Base-by-base conservation (phyloP, 2,888 invertebrate genomes). In the Synanthedon myopaeformis region DNA sequence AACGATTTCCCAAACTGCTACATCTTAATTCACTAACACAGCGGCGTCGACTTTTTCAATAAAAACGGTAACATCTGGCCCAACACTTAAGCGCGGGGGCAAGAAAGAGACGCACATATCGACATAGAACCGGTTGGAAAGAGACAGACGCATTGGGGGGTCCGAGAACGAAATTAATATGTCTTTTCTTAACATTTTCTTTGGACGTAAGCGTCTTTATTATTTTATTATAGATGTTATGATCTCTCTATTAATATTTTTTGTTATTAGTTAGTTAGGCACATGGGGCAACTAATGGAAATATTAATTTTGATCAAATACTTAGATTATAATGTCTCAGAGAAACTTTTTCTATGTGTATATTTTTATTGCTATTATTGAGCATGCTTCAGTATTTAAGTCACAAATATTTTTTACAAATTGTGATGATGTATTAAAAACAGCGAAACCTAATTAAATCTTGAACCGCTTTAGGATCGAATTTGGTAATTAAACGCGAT, bases 11-110 rank as follows among this genome's bases (percentile, higher is more conserved):
- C 64, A 62, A 61, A 19, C 56, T 59, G 72, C 74, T 68, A 86
- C 84, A 85, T 84, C 86, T 86, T 86, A 86, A 86, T 86, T 82
- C 77, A 86, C 79, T 85, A 74, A 74, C 76, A 84, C 79, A 74
- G 84, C 82, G 82, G 82, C 82, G 65, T 72, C 67, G 82, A 86
- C 69, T 86, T 86, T 86, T 86, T 86, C 86, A 86, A 86, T 86
- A 86, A 86, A 86, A 86, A 67, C 68, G 74, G 82, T 66, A 80
- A 79, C 86, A 86, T 79, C 85, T 86, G 86, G 76, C 56, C 57
- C 60, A 73, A 79, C 86, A 86, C 86, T 86, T 86, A 86, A 79
- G 82, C 76, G 74, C 67, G 77, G 77, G 79, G 75, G 82, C 65
- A 74, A 55, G 74, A 80, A 56, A 41, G 74, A 69, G 79, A 80